Conservation (phyloP, 2,888 invertebrate genomes). For the Glyphotaelius pellucidus region DNA sequence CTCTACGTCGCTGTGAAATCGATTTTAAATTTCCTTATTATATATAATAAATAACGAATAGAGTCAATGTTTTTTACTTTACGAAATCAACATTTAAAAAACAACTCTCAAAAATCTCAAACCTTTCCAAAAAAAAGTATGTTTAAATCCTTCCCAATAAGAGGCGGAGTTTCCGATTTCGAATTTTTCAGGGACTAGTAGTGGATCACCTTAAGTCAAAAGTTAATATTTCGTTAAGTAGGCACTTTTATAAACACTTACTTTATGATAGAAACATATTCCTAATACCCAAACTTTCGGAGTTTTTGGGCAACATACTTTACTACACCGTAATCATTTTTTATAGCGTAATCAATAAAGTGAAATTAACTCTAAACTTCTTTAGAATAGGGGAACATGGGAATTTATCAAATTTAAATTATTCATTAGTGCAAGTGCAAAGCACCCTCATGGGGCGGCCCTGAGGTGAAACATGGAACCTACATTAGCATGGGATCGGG, state of each 20-base stretch:
- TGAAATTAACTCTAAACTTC: background rate
- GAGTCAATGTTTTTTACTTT: too few relatives aligned
- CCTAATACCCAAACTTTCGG: background rate
- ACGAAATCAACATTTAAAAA: too few relatives aligned
- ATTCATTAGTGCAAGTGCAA: slow-evolving; percentile 15
- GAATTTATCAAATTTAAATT: background rate
- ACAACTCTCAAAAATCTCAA: too few relatives aligned
- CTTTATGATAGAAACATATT: background rate
- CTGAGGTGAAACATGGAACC: background rate
- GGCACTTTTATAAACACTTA: background rate
- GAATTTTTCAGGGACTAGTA: too few relatives aligned
- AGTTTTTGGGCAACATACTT: too few relatives aligned
- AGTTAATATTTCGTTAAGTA: background rate
- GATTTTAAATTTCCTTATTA: too few relatives aligned
- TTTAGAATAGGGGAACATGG: background rate
- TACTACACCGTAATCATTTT: background rate
- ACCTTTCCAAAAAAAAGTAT: too few relatives aligned
- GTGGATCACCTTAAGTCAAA: background rate
- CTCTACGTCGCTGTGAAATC: too few relatives aligned
- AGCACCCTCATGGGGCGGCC: slow-evolving; percentile 6
- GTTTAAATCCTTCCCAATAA: too few relatives aligned
- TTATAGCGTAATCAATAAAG: background rate
- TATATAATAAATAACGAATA: too few relatives aligned
- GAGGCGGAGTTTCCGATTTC: too few relatives aligned
- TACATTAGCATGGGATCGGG: slow-evolving; percentile 25